Conservation (phyloP, 2,797 vertebrate genomes). For the Semotilus atromaculatus region DNA sequence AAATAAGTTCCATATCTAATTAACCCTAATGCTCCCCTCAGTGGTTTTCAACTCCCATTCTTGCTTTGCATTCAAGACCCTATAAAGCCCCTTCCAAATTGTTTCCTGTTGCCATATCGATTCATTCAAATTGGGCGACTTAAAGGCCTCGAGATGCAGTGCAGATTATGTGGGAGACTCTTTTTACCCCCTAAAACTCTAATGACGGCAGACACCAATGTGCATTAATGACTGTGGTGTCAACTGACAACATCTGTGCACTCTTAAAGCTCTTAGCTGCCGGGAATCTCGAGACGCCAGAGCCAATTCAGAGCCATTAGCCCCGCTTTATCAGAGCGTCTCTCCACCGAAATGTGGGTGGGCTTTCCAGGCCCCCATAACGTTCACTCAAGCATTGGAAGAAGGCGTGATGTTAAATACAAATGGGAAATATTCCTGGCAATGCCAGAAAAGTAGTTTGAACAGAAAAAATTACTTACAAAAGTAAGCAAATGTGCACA, state of each 20-base stretch:
- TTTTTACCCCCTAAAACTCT: slow-evolving; percentile 63
- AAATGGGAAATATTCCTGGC: slow-evolving; percentile 1
- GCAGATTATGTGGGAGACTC: slow-evolving; percentile 65
- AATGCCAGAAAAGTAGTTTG: neutral
- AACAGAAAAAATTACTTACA: neutral
- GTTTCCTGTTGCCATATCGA: slow-evolving; percentile 61
- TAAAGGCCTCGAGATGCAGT: slow-evolving; percentile 60
- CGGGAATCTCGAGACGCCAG: neutral
- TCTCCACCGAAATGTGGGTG: neutral
- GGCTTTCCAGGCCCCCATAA: neutral
- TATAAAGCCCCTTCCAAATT: slow-evolving; percentile 27
- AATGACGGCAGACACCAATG: slow-evolving; percentile 71
- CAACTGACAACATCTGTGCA: slow-evolving; percentile 71
- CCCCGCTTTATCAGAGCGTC: neutral
- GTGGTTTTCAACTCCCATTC: slow-evolving; percentile 51
- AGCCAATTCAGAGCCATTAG: slow-evolving; percentile 33
- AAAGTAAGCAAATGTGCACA: no score
- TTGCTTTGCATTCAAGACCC: slow-evolving; percentile 29
- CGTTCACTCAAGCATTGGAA: neutral
- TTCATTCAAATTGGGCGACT: slow-evolving; percentile 62
- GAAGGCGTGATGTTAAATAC: neutral
- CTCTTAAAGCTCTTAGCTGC: slow-evolving; percentile 52
- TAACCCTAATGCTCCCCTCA: slow-evolving; percentile 61
- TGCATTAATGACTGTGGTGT: slow-evolving; percentile 71
- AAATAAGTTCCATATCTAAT: slow-evolving; percentile 59